Evolutionary conservation across 2,888 invertebrate species (phyloP).

Genomic region (Panopea generosa): DNA sequence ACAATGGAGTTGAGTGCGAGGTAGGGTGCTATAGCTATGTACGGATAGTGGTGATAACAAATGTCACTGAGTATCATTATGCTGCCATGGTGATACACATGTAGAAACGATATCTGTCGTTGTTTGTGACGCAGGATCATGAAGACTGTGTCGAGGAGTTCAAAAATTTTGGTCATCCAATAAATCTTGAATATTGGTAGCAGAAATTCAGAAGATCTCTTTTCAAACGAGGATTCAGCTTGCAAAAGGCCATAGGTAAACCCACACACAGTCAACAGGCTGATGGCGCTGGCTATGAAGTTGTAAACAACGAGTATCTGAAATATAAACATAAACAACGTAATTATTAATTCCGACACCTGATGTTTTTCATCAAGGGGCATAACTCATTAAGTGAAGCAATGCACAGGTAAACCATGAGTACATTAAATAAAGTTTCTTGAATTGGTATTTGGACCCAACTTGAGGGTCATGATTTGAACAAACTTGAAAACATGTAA

Average conservation of each 20-base stretch:
- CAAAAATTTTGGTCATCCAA: constrained; percentile 80
- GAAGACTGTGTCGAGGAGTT: constrained; percentile 84
- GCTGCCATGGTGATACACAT: constrained; percentile 83
- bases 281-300: constrained; percentile 77
- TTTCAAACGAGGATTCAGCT: constrained; percentile 75
- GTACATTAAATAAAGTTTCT: too few relatives aligned
- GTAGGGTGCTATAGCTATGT: constrained; percentile 79
- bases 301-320: constrained; percentile 83
- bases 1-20: constrained; percentile 81
- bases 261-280: constrained; percentile 72
- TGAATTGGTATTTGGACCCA: too few relatives aligned
- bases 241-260: constrained; percentile 70
- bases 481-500: too few relatives aligned
- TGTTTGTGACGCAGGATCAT: constrained; percentile 83
- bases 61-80: constrained; percentile 83
- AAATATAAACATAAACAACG: constrained; percentile 38
- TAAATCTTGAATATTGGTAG: constrained; percentile 75
- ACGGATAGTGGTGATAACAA: constrained; percentile 75
- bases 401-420: too few relatives aligned
- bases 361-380: too few relatives aligned
- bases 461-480: too few relatives aligned
- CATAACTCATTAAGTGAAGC: too few relatives aligned
- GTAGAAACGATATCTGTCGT: constrained; percentile 83
- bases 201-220: constrained; percentile 62
- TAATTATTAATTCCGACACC: neutral